Evolutionary conservation across 2,797 vertebrate genomes (phyloP).

Genomic region (Ibycter americanus): DNA sequence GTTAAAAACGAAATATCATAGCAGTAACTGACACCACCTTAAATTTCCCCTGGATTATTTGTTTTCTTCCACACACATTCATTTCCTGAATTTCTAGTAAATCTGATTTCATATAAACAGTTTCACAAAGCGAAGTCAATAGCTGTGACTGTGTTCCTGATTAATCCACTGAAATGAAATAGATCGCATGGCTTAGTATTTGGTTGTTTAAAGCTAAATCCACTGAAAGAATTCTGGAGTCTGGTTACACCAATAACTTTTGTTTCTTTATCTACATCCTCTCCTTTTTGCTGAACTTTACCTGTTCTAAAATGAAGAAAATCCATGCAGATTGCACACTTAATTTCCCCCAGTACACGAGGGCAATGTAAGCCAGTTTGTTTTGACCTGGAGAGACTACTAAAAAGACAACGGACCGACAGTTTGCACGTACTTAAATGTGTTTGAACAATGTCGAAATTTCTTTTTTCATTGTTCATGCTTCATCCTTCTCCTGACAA

Average conservation of each 20-base stretch:
- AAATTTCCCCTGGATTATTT: conserved; percentile 49
- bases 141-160: conserved; percentile 55
- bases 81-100: conserved; percentile 63
- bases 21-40: conserved; percentile 42
- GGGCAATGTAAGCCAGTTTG: neutral
- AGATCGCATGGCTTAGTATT: conserved; percentile 14
- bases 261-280: conserved; percentile 12
- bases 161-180: conserved; percentile 60
- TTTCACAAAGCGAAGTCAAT: conserved; percentile 58
- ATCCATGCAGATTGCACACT: neutral
- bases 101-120: conserved; percentile 55
- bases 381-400: neutral
- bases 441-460: neutral
- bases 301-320: neutral
- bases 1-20: conserved; percentile 21
- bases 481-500: conserved; percentile 33
- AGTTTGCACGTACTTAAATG: conserved; percentile 18
- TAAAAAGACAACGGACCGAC: neutral
- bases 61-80: conserved; percentile 59
- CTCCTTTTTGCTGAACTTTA: conserved; percentile 21
- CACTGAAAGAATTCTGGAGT: conserved; percentile 31
- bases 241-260: conserved; percentile 42
- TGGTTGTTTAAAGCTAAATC: conserved; percentile 53
- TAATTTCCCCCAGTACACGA: neutral
- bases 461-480: conserved; percentile 21